Base-by-base conservation (phyloP, 2,888 invertebrate genomes). In the Macrophya annulata region DNA sequence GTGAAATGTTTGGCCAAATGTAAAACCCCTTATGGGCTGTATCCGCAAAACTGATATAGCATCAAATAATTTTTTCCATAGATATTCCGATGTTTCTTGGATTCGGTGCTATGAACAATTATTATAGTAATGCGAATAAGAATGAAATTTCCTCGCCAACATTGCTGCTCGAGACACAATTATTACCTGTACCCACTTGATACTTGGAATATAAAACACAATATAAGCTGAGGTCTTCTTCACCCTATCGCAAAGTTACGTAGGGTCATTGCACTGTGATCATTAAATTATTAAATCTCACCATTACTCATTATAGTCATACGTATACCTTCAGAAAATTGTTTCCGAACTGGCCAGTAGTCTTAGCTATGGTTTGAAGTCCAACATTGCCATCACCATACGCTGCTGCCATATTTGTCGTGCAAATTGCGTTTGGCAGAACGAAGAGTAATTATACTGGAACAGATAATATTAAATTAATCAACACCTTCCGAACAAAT, bases 331-430 rank as follows among this genome's bases (percentile, higher is more conserved):
- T 76, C 15, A 76, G 31, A 15, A 76, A 76, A 48, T 76, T 48
- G 48, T 76, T 76, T 2, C 15, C 31, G 3, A 76, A 76, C 31
- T 76, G 76, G 76, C 76, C 76, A 48, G 21, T 51, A 25, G 48
- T 48, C 12, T 45, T 25, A 25, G 48, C 45, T 76, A 76, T 48
- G 21, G 76, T n/a, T 12, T 31, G 48, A 76, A 76, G 76, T 51
- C 25, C 76, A 48, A 25, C 45, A 48, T 76, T 76, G 5, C 37
- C 6, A 40, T 3, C 40, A 37, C 15, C 71, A 43, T 8, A 0
- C n/a, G 2, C 15, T 48, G 17, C 48, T 6, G 76, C 76, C 76
- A 76, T 76, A 48, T 25, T 48, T 21, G 21, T 21, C 15, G 48
- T 40, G 45, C 31, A 6, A 76, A 48, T 48, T 25, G 15, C 48